A percentile compares a stretch with the other conserved stretches of the same genome.
Evolutionary conservation across 2,797 vertebrate genomes (phyloP).

Genomic region (Adrianichthys oophorus): DNA sequence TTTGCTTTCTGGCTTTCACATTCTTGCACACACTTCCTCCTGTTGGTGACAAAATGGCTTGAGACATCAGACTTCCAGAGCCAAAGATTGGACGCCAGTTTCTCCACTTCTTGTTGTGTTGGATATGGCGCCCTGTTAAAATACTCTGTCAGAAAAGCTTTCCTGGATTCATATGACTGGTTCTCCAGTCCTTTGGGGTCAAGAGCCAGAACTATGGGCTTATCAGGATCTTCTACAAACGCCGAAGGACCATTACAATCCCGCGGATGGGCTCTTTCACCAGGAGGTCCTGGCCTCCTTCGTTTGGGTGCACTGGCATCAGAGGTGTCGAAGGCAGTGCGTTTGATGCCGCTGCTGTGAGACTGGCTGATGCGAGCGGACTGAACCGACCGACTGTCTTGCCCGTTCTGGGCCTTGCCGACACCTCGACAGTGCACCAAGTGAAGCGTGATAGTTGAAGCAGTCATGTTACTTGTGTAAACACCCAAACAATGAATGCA

Average conservation of each 20-base stretch:
- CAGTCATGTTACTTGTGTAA: slow-evolving; percentile 99
- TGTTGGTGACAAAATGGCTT: slow-evolving; percentile 90
- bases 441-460: slow-evolving; percentile 96
- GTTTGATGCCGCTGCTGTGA: slow-evolving; percentile 82
- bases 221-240: slow-evolving; percentile 88
- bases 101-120: slow-evolving; percentile 89
- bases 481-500: slow-evolving; percentile 98
- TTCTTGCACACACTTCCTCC: slow-evolving; percentile 88
- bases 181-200: slow-evolving; percentile 95
- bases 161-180: slow-evolving; percentile 92
- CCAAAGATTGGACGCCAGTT: slow-evolving; percentile 92
- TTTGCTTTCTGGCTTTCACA: slow-evolving; percentile 85
- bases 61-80: slow-evolving; percentile 99
- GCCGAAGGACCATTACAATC: slow-evolving; percentile 69
- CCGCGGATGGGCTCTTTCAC: slow-evolving; percentile 69
- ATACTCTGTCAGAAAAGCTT: slow-evolving; percentile 93
- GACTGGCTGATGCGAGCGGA: slow-evolving; percentile 82
- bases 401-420: slow-evolving; percentile 93
- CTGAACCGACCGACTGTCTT: slow-evolving; percentile 83
- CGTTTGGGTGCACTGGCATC: slow-evolving; percentile 87
- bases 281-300: slow-evolving; percentile 78
- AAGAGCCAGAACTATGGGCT: slow-evolving; percentile 88
- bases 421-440: slow-evolving; percentile 96
- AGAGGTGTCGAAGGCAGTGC: slow-evolving; percentile 80
- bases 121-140: slow-evolving; percentile 93